Percentiles rank a stretch among this genome's conserved stretches.
These are phyloP conservation scores for Montipora cactus DNA, from an alignment of 64 coral and sea anemone species.

Conservation along the genomic window DNA sequence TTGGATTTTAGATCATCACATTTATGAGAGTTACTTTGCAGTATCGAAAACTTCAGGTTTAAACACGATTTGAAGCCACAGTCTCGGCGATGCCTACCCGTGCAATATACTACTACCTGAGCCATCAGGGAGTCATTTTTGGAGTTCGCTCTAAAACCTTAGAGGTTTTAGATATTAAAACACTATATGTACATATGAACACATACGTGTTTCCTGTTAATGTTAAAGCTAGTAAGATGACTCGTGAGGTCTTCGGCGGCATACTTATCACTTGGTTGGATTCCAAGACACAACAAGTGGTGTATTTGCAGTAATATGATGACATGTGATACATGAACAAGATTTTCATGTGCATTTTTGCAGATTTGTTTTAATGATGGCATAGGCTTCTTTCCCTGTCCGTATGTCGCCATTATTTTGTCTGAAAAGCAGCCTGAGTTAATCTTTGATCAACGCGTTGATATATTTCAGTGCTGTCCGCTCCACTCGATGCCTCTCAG, in stretches of 20 bases:
- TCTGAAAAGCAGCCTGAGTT: not conserved
- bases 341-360: no score
- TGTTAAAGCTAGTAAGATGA: not conserved
- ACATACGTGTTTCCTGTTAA: not conserved
- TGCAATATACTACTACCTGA: no score
- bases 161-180: no score
- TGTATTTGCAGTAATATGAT: no score
- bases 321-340: no score
- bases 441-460: not conserved
- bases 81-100: no score
- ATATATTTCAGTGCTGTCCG: not conserved
- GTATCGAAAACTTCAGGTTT: not conserved
- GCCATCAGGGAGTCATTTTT: no score
- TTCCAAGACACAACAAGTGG: no score
- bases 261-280: no score
- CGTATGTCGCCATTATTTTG: not conserved
- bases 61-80: no score
- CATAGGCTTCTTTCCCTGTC: not conserved
- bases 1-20: not conserved
- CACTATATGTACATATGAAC: not conserved
- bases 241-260: not conserved
- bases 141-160: no score
- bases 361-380: not conserved
- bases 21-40: not conserved
- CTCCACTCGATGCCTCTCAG: constrained; percentile 6